Conservation (phyloP, 2,888 invertebrate species). For the Yponomeuta malinellus region DNA sequence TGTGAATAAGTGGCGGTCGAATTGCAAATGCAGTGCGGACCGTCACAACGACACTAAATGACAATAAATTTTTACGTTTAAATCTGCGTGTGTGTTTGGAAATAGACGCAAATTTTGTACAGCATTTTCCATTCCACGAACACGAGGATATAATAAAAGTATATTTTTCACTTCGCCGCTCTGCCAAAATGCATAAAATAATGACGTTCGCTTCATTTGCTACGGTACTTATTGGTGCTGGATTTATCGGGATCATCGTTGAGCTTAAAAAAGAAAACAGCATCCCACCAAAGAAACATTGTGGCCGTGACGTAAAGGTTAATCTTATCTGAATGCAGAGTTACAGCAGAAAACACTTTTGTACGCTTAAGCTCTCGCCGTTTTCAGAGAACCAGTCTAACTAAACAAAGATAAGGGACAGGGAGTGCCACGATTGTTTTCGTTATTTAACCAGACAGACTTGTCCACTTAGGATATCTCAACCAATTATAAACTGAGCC, state of each 20-base stretch:
- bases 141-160: background rate
- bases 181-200: slow-evolving; percentile 13
- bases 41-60: too few species aligned
- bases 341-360: slow-evolving; percentile 5
- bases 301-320: slow-evolving; percentile 29
- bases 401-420: background rate
- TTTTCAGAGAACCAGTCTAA: background rate
- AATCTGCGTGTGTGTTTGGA: background rate
- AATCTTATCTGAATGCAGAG: slow-evolving; percentile 7
- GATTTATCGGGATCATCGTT: slow-evolving; percentile 20
- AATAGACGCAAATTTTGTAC: background rate
- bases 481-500: background rate
- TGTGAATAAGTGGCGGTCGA: too few species aligned
- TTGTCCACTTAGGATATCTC: background rate
- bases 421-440: background rate
- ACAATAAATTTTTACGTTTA: too few species aligned
- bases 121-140: background rate
- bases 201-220: slow-evolving; percentile 12
- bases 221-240: slow-evolving; percentile 20
- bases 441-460: background rate
- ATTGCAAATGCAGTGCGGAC: too few species aligned
- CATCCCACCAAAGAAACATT: slow-evolving; percentile 19
- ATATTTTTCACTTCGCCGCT: slow-evolving; percentile 9
- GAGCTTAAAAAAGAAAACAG: slow-evolving; percentile 20
- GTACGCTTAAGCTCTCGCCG: background rate